phyloP scores from a whole-genome alignment of 2,113 vertebrate genomes.

The Centropus bengalensis region DNA sequence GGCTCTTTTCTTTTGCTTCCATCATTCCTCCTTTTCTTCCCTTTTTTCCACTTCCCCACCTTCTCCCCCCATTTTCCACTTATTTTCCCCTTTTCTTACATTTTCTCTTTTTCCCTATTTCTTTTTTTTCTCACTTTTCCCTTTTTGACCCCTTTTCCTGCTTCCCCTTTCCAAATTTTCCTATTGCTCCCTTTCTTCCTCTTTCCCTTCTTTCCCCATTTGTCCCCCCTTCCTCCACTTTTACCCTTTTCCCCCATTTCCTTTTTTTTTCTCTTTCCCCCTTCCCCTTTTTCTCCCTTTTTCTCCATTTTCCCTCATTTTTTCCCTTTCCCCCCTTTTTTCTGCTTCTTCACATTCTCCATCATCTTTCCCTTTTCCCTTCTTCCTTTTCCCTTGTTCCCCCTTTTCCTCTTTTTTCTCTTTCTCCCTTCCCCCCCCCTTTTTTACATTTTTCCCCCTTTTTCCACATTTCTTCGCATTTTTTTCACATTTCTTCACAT shows the following conservation, averaged over 20 bases:
- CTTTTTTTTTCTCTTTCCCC: too few relatives aligned
- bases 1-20: background rate
- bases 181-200: background rate
- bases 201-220: too few relatives aligned
- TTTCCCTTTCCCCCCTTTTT: too few relatives aligned
- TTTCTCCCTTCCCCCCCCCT: fast-evolving
- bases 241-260: too few relatives aligned
- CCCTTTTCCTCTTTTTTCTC: background rate
- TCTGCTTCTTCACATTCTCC: background rate
- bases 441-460: background rate
- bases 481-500: background rate
- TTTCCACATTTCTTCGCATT: background rate
- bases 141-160: background rate
- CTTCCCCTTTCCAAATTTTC: background rate
- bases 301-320: background rate
- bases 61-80: too few relatives aligned
- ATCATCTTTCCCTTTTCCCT: background rate
- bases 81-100: background rate
- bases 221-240: too few relatives aligned
- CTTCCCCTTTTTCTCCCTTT: background rate
- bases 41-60: background rate
- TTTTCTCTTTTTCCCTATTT: background rate
- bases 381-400: fast-evolving
- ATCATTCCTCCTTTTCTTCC: too few relatives aligned
- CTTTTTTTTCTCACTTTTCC: background rate